Evolutionary conservation across 2,113 vertebrate genomes (phyloP).

Genomic region (Gobius niger): DNA sequence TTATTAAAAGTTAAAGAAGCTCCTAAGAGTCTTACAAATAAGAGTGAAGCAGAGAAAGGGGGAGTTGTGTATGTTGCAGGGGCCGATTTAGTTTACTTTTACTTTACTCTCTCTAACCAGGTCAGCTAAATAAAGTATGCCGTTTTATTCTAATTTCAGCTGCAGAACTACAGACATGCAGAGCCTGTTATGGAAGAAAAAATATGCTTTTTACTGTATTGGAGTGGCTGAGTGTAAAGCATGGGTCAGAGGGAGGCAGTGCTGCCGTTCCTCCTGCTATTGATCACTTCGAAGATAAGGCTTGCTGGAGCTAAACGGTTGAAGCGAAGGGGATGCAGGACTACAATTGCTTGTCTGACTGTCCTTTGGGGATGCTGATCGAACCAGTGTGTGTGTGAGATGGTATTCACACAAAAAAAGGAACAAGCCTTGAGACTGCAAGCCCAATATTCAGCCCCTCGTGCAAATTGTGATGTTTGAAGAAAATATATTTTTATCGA

Average conservation of each 20-base stretch:
- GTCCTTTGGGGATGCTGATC: slow-evolving; percentile 29
- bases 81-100: slow-evolving; percentile 42
- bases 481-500: no score
- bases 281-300: slow-evolving; percentile 65
- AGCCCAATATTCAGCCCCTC: neutral
- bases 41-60: slow-evolving; percentile 25
- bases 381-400: slow-evolving; percentile 14
- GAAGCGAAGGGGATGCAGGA: slow-evolving; percentile 32
- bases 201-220: slow-evolving; percentile 12
- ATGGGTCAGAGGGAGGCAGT: slow-evolving; percentile 28
- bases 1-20: slow-evolving; percentile 75
- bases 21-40: slow-evolving; percentile 66
- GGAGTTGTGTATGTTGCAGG: slow-evolving; percentile 38
- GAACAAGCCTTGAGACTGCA: neutral
- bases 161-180: neutral
- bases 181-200: slow-evolving; percentile 19
- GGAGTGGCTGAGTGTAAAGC: slow-evolving; percentile 18
- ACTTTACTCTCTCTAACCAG: slow-evolving; percentile 52
- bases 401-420: neutral
- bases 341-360: slow-evolving; percentile 42
- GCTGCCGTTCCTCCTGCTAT: slow-evolving; percentile 53
- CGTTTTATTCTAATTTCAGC: slow-evolving; percentile 62
- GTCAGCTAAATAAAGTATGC: slow-evolving; percentile 71
- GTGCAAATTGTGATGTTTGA: neutral
- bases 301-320: slow-evolving; percentile 46